Base-by-base conservation (phyloP, 2,888 invertebrate species). In the Alentia gelatinosa region DNA sequence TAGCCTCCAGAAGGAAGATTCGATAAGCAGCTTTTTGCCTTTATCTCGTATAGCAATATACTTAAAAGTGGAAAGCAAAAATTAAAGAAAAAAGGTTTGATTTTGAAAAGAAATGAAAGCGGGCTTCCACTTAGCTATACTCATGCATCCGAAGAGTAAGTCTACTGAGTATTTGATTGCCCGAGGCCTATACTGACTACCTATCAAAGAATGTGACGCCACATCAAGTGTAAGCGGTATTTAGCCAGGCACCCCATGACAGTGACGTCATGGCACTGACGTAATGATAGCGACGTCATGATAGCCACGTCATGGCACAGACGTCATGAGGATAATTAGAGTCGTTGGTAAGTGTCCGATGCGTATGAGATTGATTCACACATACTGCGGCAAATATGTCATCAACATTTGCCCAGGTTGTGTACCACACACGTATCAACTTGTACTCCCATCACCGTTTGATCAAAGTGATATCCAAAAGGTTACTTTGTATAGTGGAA, bases 391-490 rank as follows among this genome's bases (percentile, higher is more conserved):
- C n/a, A n/a, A n/a, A n/a, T 47, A 47, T 12, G 47, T 47, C 47
- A 47, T 12, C 47, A 47, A 19, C 47, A 74, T 74, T 26, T 33
- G n/a, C n/a, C n/a, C n/a, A n/a, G n/a, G n/a, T n/a, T n/a, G n/a
- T 63, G 63, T n/a, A 63, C 63, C 63, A 63, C 79, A 79, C 39
- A 86, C 33, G 47, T 86, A 86, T 47, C 86, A 47, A 86, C 84
- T 84, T 84, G 40, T 47, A 86, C 50, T 30, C 86, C 86, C 42
- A 79, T 37, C 79, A 79, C 37, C 79, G 9, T 42, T 35, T 33
- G 47, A 50, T 35, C 50, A 86, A 86, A 86, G 86, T 47, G 42
- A 86, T 86, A 50, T 86, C 86, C 86, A 86, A 86, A 86, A 86
- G 42, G 86, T 26, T 86, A 86, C 23, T 86, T 86, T 50, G 42